Evolutionary conservation across 1,140 invertebrate genomes (phyloP).

Genomic region (Sitodiplosis mosellana): DNA sequence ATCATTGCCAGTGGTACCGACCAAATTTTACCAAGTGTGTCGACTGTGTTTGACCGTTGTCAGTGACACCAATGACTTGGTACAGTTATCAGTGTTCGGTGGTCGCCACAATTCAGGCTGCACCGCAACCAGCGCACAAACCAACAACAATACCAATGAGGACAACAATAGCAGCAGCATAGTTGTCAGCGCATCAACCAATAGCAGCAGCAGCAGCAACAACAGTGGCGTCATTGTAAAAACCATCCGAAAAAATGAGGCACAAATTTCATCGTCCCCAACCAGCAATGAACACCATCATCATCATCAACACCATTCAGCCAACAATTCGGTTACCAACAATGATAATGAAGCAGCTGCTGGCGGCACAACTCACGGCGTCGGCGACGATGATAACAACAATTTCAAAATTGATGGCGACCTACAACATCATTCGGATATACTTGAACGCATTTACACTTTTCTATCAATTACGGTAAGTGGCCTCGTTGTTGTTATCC

Average conservation of each 20-base stretch:
- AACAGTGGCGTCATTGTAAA: background rate
- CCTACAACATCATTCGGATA: background rate
- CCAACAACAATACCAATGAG: background rate
- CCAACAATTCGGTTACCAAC: too few species aligned
- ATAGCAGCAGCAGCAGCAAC: background rate
- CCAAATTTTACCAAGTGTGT: conserved; percentile 34
- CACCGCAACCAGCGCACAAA: background rate
- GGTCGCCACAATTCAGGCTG: background rate
- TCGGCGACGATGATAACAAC: background rate
- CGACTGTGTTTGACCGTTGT: conserved; percentile 28
- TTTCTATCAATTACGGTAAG: conserved; percentile 2
- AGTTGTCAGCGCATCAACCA: background rate
- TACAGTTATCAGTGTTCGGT: conserved; percentile 24
- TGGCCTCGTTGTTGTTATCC: background rate
- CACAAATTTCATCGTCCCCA: too few species aligned
- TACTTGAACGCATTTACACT: background rate
- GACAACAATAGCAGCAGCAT: background rate
- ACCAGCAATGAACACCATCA: too few species aligned
- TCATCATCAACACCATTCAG: too few species aligned
- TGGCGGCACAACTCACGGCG: background rate
- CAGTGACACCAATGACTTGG: conserved; percentile 17
- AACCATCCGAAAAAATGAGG: too few species aligned
- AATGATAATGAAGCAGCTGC: background rate
- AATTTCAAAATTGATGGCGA: too few species aligned
- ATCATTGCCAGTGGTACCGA: conserved; percentile 20